Percentiles rank a stretch among this genome's conserved stretches.
phyloP scores from a whole-genome alignment of 2,888 invertebrate genomes.

The Amphipyra tragopoginis region DNA sequence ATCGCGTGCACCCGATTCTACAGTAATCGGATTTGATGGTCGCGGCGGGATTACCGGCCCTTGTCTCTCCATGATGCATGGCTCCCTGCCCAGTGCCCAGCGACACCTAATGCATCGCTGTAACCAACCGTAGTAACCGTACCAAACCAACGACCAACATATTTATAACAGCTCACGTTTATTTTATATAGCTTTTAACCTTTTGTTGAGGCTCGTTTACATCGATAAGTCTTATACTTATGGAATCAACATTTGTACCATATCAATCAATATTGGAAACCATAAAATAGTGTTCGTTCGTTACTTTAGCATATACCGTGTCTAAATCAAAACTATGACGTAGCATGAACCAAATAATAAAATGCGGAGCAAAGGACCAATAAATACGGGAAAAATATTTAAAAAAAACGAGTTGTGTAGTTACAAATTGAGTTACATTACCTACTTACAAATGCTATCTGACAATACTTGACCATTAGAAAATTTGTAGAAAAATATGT shows the following conservation, averaged over 20 bases:
- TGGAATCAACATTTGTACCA: constrained; percentile 22
- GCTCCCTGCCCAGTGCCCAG: constrained; percentile 18
- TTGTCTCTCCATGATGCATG: constrained; percentile 53
- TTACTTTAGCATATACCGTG: background rate
- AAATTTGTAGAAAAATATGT: background rate
- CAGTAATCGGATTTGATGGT: constrained; percentile 82
- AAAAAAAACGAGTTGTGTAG: too few relatives aligned
- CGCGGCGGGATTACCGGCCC: constrained; percentile 56
- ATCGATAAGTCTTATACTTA: constrained; percentile 29
- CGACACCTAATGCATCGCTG: constrained; percentile 14
- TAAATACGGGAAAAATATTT: too few relatives aligned
- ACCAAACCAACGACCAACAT: constrained; percentile 24
- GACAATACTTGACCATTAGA: background rate
- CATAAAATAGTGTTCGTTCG: background rate
- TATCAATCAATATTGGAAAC: constrained; percentile 27
- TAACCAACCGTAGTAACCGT: constrained; percentile 2
- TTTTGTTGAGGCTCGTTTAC: constrained; percentile 43
- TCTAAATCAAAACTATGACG: background rate
- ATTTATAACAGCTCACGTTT: constrained; percentile 28
- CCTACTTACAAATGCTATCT: too few relatives aligned
- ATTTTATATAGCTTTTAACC: constrained; percentile 46
- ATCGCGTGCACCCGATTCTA: constrained; percentile 82
- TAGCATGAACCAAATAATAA: too few relatives aligned
- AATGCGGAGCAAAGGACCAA: too few relatives aligned
- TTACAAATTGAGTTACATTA: too few relatives aligned